phyloP scores from a whole-genome alignment of 2,888 invertebrate species.

The Myathropa florea region DNA sequence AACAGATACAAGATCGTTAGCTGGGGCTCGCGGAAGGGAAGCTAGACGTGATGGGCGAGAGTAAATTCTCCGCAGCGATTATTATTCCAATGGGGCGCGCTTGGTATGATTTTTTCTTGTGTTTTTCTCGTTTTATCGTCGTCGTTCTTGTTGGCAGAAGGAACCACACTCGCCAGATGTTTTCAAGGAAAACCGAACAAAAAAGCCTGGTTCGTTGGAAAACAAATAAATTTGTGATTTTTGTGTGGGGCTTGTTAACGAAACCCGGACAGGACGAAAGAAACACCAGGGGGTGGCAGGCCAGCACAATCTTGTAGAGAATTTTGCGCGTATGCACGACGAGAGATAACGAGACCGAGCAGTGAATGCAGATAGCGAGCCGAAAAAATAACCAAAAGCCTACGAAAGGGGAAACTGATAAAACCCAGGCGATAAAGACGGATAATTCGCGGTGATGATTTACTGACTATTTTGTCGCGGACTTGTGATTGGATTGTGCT shows the following conservation, averaged over 20 bases:
- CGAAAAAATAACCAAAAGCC: constrained; percentile 21
- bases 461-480: not conserved
- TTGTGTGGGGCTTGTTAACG: not conserved
- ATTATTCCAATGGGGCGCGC: constrained; percentile 36
- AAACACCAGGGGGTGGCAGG: constrained; percentile 2
- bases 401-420: constrained; percentile 18
- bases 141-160: not conserved
- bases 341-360: constrained; percentile 27
- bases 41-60: constrained; percentile 42
- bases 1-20: constrained; percentile 63
- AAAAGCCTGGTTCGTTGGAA: not conserved
- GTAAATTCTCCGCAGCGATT: constrained; percentile 36
- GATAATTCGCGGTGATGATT: not conserved
- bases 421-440: constrained; percentile 22
- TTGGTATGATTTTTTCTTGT: constrained; percentile 14
- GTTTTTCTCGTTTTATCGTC: not conserved
- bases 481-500: not conserved
- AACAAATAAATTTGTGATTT: constrained; percentile 10
- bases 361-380: not conserved
- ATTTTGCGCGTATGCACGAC: constrained; percentile 57
- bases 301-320: constrained; percentile 61
- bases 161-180: constrained; percentile 51
- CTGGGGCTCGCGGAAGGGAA: constrained; percentile 23
- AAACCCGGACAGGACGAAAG: constrained; percentile 13
- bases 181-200: constrained; percentile 32